Evolutionary conservation across 2,113 vertebrate genomes (phyloP), one percentile per base, ranked within the genome.

Genomic region (Cyphomyrus plagiostoma): DNA sequence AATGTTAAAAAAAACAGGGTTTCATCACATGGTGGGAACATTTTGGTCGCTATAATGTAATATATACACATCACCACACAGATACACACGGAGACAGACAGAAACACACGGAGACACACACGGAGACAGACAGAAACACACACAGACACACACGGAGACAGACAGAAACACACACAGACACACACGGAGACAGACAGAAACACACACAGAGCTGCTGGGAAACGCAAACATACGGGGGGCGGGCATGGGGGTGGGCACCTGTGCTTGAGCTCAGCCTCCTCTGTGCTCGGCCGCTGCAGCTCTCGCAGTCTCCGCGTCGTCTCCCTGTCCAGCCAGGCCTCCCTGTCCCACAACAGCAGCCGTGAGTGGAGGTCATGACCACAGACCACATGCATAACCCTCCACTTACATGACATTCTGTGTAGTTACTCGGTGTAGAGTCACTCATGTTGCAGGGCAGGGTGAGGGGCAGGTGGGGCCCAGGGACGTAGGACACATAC

Each of bases 281-380:
- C 93, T 89, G 91, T 88, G 86, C 91, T 94, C 85, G 95, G 90
- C 87, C 91, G 92, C 88, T 95, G 91, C 66, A 95, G 91, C 90
- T 95, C 93, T 13, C 83, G 91, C 89, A 94, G 90, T 80, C 94
- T 93, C 89, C 92, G 94, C 49, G 86, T 91, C 17, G 92, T 95
- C 89, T 93, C 88, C 88, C 90, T 94, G 11, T 96, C 95, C 91
- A 95, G 88, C 95, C 94, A 96, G 46, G 93, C 94, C 58, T 92
- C 90, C 89, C 96, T 97, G 91, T 48, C 84, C 49, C 87, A 83
- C 87, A 52, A 0, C 62, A 26, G 42, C 53, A 74, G 9, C 39
- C 21, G 83, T 0, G 0, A 62, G 56, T 2, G 77, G 53, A 87
- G 77, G 7, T 82, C 77, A 45, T 35, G 39, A 82, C 77, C 77